These are phyloP conservation scores for Cassiopea xamachana DNA, from an alignment of 30 jellyfish, hydroid and myxozoan species.

Conservation along the genomic window DNA sequence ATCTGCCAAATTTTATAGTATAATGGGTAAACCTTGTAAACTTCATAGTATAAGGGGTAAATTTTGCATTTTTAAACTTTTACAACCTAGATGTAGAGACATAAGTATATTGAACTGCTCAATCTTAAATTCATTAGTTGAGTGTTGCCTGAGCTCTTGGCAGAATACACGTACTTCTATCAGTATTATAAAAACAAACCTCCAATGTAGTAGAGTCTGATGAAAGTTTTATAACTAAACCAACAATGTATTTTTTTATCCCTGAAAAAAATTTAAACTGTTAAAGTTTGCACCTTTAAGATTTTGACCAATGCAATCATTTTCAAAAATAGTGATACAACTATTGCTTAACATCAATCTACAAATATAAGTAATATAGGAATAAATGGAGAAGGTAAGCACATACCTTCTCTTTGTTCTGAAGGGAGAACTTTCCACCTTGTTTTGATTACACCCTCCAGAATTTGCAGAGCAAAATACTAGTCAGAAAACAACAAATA, in stretches of 20 bases:
- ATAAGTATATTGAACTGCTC: too few relatives aligned
- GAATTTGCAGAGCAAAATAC: constrained; percentile 98
- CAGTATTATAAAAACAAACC: constrained; percentile 43
- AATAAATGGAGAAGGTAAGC: neutral
- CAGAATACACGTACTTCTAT: neutral
- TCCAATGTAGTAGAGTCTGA: constrained; percentile 82
- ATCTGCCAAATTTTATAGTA: too few relatives aligned
- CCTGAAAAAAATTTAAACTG: constrained; percentile 49
- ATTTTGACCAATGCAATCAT: neutral
- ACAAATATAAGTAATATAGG: too few relatives aligned
- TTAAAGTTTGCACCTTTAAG: neutral
- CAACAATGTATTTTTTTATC: constrained; percentile 91
- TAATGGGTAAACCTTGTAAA: too few relatives aligned
- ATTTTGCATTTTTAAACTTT: too few relatives aligned
- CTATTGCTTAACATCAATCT: too few relatives aligned
- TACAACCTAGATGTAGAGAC: too few relatives aligned
- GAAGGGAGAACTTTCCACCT: constrained; percentile 95
- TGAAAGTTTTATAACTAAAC: constrained; percentile 87
- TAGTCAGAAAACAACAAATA: neutral
- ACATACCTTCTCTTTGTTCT: constrained; percentile 98
- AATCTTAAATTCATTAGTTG: too few relatives aligned
- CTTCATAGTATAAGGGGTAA: too few relatives aligned
- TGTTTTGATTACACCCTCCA: constrained; percentile 93
- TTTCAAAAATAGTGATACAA: neutral
- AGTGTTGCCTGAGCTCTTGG: too few relatives aligned